These are phyloP conservation scores for Neotoxoptera formosana DNA, from an alignment of 1,140 invertebrate genomes.

Conservation along the genomic window DNA sequence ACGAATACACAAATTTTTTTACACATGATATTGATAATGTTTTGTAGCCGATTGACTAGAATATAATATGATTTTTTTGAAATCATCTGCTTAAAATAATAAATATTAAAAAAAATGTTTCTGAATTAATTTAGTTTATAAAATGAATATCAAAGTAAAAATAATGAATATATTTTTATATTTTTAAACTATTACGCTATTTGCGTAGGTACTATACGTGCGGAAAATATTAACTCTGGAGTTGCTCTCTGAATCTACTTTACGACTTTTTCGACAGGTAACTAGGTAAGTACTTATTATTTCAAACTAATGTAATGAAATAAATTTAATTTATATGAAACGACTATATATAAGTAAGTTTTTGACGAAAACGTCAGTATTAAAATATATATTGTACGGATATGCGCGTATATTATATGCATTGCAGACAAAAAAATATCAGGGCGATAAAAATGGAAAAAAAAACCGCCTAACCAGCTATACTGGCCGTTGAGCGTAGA, in stretches of 20 bases:
- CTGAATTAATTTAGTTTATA: too few relatives aligned
- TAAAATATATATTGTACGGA: neutral
- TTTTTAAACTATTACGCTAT: too few relatives aligned
- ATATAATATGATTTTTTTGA: too few relatives aligned
- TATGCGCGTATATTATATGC: neutral
- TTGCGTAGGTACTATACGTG: neutral
- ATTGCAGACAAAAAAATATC: neutral
- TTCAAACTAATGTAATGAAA: neutral
- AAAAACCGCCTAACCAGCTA: neutral
- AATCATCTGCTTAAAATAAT: too few relatives aligned
- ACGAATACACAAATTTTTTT: too few relatives aligned
- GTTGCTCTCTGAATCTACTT: neutral
- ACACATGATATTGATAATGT: too few relatives aligned
- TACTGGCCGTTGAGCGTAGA: neutral
- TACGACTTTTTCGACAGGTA: neutral
- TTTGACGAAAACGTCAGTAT: neutral
- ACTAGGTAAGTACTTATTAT: neutral
- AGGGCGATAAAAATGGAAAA: neutral
- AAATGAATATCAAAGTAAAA: too few relatives aligned
- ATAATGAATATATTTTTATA: too few relatives aligned
- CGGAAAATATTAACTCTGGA: neutral
- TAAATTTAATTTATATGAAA: neutral
- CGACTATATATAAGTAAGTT: neutral
- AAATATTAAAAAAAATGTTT: too few relatives aligned
- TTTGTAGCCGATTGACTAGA: too few relatives aligned